Evolutionary conservation across 2,113 vertebrate species (phyloP).

Genomic region (Oncorhynchus nerka): DNA sequence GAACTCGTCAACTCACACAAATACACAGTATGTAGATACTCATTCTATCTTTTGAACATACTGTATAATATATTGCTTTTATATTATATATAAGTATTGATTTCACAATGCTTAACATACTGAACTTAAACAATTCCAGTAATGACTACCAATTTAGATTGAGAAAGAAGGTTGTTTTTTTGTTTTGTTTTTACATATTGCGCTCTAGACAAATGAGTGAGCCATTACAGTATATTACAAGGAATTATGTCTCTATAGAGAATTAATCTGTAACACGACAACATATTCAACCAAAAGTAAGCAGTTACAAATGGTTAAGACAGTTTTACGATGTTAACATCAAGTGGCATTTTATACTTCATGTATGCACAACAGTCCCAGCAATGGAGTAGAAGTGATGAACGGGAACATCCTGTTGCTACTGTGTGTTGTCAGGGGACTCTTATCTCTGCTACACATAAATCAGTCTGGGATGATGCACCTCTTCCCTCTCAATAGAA

Average conservation of each 20-base stretch:
- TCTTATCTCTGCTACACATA: conserved; percentile 68
- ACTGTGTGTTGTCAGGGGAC: conserved; percentile 46
- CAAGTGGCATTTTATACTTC: conserved; percentile 7
- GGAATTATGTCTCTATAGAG: no score
- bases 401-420: conserved; percentile 58
- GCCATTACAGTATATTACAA: no score
- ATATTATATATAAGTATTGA: no score
- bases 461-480: conserved; percentile 55
- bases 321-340: conserved; percentile 16
- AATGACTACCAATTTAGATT: no score
- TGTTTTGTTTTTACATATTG: no score
- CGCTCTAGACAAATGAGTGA: no score
- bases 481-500: conserved; percentile 63
- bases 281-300: no score
- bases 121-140: no score
- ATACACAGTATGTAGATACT: neutral
- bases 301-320: neutral
- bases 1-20: conserved; percentile 16
- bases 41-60: neutral
- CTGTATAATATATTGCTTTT: neutral
- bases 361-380: conserved; percentile 29
- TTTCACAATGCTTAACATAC: no score
- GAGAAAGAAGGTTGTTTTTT: no score
- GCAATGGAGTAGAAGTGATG: conserved; percentile 53
- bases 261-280: no score